Evolutionary conservation across 2,113 vertebrate species (phyloP).

Genomic region (Mystacornis crossleyi): DNA sequence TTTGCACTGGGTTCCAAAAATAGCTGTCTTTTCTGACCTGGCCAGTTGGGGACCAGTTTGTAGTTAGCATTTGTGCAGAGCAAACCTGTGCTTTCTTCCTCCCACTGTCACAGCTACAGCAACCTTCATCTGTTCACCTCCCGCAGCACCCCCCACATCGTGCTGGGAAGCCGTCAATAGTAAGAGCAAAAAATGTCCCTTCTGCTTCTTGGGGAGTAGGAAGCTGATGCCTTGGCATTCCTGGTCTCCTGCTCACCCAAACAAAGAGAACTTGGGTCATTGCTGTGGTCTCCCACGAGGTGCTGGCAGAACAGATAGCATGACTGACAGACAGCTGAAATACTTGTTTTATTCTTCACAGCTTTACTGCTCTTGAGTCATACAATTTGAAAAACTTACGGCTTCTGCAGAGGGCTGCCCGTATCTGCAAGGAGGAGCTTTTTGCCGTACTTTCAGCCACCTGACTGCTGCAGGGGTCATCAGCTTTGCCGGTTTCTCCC

Average conservation of each 20-base stretch:
- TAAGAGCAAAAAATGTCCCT: not conserved
- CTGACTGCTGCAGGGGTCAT: not conserved
- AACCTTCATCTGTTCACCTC: not conserved
- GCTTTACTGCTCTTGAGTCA: not conserved
- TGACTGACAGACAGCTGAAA: not conserved
- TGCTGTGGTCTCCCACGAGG: not conserved
- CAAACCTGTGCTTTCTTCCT: not conserved
- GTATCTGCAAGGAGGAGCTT: not conserved
- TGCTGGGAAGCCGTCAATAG: not conserved
- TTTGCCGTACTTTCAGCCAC: not conserved
- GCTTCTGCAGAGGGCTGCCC: not conserved
- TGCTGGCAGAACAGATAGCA: not conserved
- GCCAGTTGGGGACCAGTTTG: not conserved
- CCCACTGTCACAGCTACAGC: not conserved
- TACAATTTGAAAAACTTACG: not conserved
- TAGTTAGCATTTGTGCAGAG: not conserved
- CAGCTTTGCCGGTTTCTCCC: not conserved
- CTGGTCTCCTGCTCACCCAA: not conserved
- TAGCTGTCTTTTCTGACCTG: not conserved
- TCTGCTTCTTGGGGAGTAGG: not conserved
- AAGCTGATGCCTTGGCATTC: not conserved
- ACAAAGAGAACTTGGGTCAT: not conserved
- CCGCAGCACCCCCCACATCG: rapidly evolving
- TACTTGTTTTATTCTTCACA: not conserved
- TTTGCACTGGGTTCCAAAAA: not conserved